phyloP scores from a whole-genome alignment of 2,888 invertebrate genomes.

The Abrostola triplasia region DNA sequence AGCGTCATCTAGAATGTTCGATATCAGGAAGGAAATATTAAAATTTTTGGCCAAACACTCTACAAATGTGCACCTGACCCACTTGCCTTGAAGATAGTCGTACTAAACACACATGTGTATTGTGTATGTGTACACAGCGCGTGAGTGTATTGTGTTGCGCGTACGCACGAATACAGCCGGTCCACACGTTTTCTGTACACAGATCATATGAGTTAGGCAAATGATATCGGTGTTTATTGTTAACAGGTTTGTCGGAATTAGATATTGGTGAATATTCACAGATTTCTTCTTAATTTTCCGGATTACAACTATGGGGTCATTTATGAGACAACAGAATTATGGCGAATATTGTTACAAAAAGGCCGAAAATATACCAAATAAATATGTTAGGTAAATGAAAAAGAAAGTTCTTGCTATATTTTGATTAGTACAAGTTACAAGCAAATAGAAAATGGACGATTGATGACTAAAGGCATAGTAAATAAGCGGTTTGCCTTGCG shows the following conservation, averaged over 20 bases:
- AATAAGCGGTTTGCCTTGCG: no score
- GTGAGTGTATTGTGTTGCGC: slow-evolving; percentile 34
- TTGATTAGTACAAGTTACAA: no score
- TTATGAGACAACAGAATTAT: no score
- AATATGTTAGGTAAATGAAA: no score
- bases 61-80: slow-evolving; percentile 36
- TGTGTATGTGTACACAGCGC: slow-evolving; percentile 36
- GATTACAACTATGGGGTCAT: no score
- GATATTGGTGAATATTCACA: neutral
- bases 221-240: slow-evolving; percentile 24
- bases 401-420: no score
- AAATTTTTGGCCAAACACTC: slow-evolving; percentile 25
- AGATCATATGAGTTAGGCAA: slow-evolving; percentile 26
- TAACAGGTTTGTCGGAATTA: slow-evolving; percentile 35
- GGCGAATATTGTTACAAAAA: no score
- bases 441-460: no score
- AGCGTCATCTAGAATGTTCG: neutral
- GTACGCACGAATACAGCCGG: slow-evolving; percentile 26
- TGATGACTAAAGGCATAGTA: no score
- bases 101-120: slow-evolving; percentile 40
- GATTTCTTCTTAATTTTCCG: no score
- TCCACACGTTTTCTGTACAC: slow-evolving; percentile 31
- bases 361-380: no score
- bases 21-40: slow-evolving; percentile 4
- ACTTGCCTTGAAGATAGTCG: slow-evolving; percentile 53